A percentile compares a stretch with the other conserved stretches of the same genome.
Conservation (phyloP, 2,888 invertebrate genomes). For the Eristalis arbustorum region DNA sequence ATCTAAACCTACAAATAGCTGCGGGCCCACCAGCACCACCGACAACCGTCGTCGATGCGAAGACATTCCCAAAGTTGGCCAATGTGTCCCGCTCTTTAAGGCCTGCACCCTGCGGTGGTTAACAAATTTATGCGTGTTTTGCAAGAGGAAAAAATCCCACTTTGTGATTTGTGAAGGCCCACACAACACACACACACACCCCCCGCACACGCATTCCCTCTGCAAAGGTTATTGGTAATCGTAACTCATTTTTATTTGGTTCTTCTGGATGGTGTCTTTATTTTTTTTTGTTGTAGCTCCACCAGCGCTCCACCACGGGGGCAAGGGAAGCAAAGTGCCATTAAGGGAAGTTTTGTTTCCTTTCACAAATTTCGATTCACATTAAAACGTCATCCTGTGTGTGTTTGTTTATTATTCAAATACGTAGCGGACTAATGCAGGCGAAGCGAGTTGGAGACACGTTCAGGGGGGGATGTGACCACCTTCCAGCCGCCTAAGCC, state of each 20-base stretch:
- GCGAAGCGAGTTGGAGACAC: neutral
- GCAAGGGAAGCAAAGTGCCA: slow-evolving; percentile 15
- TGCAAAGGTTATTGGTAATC: slow-evolving; percentile 44
- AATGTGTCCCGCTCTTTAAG: neutral
- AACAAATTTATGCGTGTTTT: slow-evolving; percentile 52
- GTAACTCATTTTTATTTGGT: slow-evolving; percentile 57
- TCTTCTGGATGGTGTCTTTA: slow-evolving; percentile 1
- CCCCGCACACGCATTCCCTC: neutral
- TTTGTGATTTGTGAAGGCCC: slow-evolving; percentile 23
- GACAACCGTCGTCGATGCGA: neutral
- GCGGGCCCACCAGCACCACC: neutral
- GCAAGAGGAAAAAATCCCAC: slow-evolving; percentile 13
- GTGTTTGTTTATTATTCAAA: slow-evolving; percentile 25
- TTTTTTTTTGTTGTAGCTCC: neutral
- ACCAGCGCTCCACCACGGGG: neutral
- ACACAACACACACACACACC: neutral
- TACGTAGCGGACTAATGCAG: neutral
- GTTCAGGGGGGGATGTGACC: neutral
- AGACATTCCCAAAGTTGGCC: neutral
- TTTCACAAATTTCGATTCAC: slow-evolving; percentile 26
- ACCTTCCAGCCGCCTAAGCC: neutral
- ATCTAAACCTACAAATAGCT: neutral
- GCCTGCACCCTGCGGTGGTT: slow-evolving; percentile 28
- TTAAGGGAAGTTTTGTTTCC: slow-evolving; percentile 29
- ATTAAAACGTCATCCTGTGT: slow-evolving; percentile 35